These are phyloP conservation scores for Rhagonycha lutea DNA, from an alignment of 2,888 invertebrate genomes.

Conservation along the genomic window DNA sequence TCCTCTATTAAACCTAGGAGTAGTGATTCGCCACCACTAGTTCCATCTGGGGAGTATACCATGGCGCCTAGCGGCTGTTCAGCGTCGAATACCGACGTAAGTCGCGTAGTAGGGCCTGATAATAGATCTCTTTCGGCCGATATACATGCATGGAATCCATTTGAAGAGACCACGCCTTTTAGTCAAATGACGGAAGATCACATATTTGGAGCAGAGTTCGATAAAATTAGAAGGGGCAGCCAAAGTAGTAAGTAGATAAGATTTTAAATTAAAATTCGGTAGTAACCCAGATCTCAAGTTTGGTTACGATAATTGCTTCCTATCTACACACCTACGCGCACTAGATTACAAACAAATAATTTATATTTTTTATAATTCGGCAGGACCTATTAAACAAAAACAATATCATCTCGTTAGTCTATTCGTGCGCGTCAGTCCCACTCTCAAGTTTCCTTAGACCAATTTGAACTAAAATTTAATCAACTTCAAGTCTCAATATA, in stretches of 20 bases:
- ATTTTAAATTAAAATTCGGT: neutral
- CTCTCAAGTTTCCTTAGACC: too few species aligned
- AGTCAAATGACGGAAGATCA: constrained; percentile 78
- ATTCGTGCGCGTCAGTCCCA: too few species aligned
- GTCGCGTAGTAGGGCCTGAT: constrained; percentile 44
- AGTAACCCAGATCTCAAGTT: too few species aligned
- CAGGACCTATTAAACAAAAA: too few species aligned
- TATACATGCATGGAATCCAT: constrained; percentile 81
- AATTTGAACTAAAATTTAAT: too few species aligned
- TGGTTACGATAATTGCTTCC: too few species aligned
- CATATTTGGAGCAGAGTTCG: constrained; percentile 82
- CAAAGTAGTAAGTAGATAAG: constrained; percentile 68
- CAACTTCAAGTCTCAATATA: too few species aligned
- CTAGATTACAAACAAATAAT: too few species aligned
- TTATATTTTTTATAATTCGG: too few species aligned
- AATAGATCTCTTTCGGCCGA: constrained; percentile 59
- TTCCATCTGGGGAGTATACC: constrained; percentile 40
- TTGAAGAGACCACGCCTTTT: constrained; percentile 71
- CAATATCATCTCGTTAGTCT: too few species aligned
- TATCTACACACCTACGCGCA: too few species aligned
- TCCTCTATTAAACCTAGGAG: constrained; percentile 64
- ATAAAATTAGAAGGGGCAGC: constrained; percentile 77
- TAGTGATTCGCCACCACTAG: constrained; percentile 53
- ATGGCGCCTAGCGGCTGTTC: constrained; percentile 50
- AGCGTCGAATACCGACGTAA: constrained; percentile 52